Evolutionary conservation across 2,797 vertebrate genomes (phyloP).

Genomic region (Sebastes steindachneri): DNA sequence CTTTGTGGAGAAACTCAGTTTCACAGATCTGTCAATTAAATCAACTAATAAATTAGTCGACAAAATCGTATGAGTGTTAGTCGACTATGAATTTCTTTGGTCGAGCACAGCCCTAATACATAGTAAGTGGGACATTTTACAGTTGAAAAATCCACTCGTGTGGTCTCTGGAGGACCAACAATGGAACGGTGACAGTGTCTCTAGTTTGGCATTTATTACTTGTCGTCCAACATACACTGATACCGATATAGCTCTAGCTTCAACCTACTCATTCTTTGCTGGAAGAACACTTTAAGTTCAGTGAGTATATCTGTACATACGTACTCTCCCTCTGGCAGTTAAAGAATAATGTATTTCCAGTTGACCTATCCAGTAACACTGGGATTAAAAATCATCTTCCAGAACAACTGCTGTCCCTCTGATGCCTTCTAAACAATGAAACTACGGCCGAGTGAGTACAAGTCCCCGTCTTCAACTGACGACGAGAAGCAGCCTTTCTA

Average conservation of each 20-base stretch:
- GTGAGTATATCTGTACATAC: not conserved
- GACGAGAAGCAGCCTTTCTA: not conserved
- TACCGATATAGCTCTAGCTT: not conserved
- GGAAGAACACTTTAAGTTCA: slow-evolving; percentile 1
- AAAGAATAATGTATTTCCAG: slow-evolving; percentile 20
- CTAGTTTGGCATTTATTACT: not conserved
- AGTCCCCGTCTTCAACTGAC: slow-evolving; percentile 2
- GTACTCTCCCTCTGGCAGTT: not conserved
- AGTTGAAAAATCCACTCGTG: not conserved
- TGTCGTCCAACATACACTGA: not conserved
- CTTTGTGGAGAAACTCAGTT: too few species aligned
- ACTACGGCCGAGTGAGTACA: slow-evolving; percentile 21
- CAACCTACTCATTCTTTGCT: not conserved
- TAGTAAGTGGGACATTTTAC: not conserved
- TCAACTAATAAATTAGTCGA: too few species aligned
- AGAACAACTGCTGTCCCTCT: slow-evolving; percentile 27
- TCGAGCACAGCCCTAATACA: too few species aligned
- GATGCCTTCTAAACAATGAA: slow-evolving; percentile 34
- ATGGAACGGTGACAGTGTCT: not conserved
- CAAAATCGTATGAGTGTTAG: too few species aligned
- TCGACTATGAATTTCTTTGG: too few species aligned
- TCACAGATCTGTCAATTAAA: rapidly evolving
- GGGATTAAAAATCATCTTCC: slow-evolving; percentile 29
- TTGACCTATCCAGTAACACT: slow-evolving; percentile 11
- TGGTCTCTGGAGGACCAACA: not conserved